A percentile compares a stretch with the other conserved stretches of the same genome.
These are phyloP conservation scores for Hippocampus abdominalis DNA, from an alignment of 2,113 vertebrate genomes.

Conservation along the genomic window DNA sequence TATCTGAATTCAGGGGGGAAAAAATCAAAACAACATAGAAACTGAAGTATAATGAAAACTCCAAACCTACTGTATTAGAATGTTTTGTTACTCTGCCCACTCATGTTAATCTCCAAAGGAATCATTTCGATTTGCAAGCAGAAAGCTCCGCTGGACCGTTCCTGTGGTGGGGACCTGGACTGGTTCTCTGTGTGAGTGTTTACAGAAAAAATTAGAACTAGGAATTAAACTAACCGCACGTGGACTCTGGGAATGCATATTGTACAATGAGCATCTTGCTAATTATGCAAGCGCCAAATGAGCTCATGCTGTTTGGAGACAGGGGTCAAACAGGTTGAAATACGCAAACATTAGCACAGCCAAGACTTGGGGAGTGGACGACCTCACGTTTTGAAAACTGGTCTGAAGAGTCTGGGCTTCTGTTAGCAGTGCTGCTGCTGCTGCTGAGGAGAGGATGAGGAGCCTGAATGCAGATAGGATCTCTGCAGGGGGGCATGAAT, in stretches of 20 bases:
- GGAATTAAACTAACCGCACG: constrained; percentile 27
- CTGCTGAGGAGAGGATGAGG: constrained; percentile 39
- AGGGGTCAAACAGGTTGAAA: constrained; percentile 11
- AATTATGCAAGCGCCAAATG: constrained; percentile 24
- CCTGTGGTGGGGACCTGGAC: constrained; percentile 26
- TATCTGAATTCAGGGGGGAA: too few relatives aligned
- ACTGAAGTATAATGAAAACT: too few relatives aligned
- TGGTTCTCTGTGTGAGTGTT: constrained; percentile 7
- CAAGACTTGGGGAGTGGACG: constrained; percentile 9
- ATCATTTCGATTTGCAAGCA: constrained; percentile 62
- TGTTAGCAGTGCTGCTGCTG: constrained; percentile 12
- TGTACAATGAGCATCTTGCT: constrained; percentile 6
- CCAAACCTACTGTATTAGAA: neutral
- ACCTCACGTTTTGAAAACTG: constrained; percentile 1
- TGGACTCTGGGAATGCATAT: neutral
- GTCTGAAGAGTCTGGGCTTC: neutral
- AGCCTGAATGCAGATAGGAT: constrained; percentile 67
- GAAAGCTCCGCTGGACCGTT: constrained; percentile 15
- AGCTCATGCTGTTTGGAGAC: constrained; percentile 16
- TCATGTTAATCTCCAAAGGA: constrained; percentile 56
- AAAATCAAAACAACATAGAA: too few relatives aligned
- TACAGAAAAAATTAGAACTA: neutral
- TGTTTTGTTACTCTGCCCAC: neutral
- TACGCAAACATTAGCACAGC: constrained; percentile 3
- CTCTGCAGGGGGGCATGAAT: constrained; percentile 58